Conservation (phyloP, 2,888 invertebrate species). For the Pristionchus exspectatus region DNA sequence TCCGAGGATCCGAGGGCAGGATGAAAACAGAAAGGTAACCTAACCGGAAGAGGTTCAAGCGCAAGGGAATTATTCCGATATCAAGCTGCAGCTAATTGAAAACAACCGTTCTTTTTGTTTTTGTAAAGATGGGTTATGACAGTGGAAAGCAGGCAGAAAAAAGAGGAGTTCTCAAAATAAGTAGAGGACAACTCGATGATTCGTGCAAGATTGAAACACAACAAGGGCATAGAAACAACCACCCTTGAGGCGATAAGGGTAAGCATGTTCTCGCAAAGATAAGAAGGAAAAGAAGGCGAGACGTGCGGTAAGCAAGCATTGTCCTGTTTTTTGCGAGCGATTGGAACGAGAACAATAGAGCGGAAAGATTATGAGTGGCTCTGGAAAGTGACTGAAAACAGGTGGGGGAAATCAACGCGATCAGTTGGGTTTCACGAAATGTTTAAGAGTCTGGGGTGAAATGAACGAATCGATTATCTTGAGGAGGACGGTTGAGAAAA, state of each 20-base stretch:
- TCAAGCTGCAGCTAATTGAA: no score
- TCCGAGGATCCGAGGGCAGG: not conserved
- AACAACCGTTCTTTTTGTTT: no score
- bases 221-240: not conserved
- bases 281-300: not conserved
- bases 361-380: not conserved
- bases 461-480: not conserved
- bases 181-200: no score
- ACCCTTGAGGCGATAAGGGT: not conserved
- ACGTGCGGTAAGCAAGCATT: not conserved
- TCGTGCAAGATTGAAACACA: not conserved
- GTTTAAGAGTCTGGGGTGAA: not conserved
- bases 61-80: no score
- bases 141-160: no score
- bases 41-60: not conserved
- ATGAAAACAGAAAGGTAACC: not conserved
- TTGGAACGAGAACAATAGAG: not conserved
- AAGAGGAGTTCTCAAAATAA: no score
- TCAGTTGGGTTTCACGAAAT: not conserved
- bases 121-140: no score
- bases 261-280: not conserved
- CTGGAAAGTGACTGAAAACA: not conserved
- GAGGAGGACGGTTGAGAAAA: not conserved
- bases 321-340: not conserved
- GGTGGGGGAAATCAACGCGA: not conserved